A percentile compares a stretch with the other conserved stretches of the same genome.
Conservation (phyloP, 1,140 invertebrate genomes). For the Lamellibrachia luymesi region DNA sequence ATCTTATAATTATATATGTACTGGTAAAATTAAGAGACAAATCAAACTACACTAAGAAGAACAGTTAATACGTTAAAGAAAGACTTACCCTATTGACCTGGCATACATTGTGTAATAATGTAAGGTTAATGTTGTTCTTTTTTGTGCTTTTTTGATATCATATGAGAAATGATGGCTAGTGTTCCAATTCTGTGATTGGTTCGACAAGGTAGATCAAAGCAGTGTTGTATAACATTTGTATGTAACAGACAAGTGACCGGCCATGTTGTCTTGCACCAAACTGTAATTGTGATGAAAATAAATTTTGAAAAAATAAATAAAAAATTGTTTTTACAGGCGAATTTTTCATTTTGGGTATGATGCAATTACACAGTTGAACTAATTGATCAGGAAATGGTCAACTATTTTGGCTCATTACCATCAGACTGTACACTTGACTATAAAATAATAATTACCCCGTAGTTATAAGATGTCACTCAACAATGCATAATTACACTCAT, state of each 20-base stretch:
- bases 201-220: neutral
- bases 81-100: neutral
- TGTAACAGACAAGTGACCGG: neutral
- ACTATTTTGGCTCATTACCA: too few relatives aligned
- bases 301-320: neutral
- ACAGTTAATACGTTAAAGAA: neutral
- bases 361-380: neutral
- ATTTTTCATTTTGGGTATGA: neutral
- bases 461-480: too few relatives aligned
- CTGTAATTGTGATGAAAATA: neutral
- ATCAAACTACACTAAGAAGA: neutral
- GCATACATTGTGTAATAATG: too few relatives aligned
- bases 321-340: neutral
- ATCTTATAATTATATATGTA: neutral
- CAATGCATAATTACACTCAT: too few relatives aligned
- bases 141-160: neutral
- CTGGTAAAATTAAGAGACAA: too few relatives aligned
- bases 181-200: neutral
- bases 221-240: neutral
- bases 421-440: too few relatives aligned
- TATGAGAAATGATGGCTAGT: neutral
- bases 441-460: too few relatives aligned
- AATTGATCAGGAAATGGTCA: too few relatives aligned
- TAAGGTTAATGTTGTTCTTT: too few relatives aligned
- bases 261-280: neutral